These are phyloP conservation scores for Carettochelys insculpta DNA, from an alignment of 2,113 vertebrate species.

Conservation along the genomic window DNA sequence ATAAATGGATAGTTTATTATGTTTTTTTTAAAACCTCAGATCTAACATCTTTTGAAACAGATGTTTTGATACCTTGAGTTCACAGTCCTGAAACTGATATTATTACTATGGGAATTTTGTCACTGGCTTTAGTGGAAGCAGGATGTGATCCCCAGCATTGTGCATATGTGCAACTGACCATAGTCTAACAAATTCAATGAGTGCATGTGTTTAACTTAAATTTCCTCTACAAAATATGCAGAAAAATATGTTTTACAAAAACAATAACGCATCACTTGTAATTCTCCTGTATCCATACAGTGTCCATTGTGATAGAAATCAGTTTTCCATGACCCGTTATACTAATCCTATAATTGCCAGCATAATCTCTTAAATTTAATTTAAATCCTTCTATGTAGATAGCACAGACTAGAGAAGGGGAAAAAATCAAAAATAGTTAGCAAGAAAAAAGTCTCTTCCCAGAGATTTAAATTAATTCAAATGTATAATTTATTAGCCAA, in stretches of 20 bases:
- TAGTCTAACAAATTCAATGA: background rate
- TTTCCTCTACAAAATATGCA: background rate
- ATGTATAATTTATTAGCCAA: background rate
- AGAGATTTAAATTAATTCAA: background rate
- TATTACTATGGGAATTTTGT: background rate
- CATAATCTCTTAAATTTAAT: background rate
- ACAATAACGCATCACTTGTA: background rate
- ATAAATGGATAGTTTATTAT: background rate
- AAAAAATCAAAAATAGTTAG: background rate
- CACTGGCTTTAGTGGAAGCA: background rate
- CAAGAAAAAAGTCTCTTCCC: background rate
- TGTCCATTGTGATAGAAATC: background rate
- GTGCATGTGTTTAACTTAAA: background rate
- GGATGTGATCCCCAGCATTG: background rate
- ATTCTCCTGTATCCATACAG: background rate
- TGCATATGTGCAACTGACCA: background rate
- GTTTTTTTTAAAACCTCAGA: background rate
- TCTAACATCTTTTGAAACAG: background rate
- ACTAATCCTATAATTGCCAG: background rate
- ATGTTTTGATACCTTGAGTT: background rate
- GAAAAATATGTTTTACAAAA: background rate
- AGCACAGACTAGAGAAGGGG: background rate
- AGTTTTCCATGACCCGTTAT: background rate
- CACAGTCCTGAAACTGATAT: background rate
- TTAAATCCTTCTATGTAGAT: slow-evolving; percentile 2